A percentile compares a stretch with the other conserved stretches of the same genome.
Evolutionary conservation across 2,113 vertebrate genomes (phyloP).

Genomic region (Patagioenas fasciata): DNA sequence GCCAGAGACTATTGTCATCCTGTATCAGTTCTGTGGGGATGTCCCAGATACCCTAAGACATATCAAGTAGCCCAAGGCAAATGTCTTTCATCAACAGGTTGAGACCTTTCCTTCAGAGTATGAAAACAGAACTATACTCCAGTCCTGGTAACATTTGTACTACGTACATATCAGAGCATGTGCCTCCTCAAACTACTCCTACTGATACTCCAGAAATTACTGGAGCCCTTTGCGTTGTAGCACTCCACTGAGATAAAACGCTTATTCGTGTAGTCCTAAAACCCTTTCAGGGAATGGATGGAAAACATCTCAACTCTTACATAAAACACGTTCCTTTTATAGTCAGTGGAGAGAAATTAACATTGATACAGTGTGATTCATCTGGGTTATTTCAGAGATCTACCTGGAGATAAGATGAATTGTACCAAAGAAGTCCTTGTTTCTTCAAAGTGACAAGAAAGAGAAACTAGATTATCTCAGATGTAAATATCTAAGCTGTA

Average conservation of each 20-base stretch:
- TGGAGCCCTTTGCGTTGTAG: background rate
- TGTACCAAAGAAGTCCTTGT: background rate
- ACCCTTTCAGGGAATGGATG: background rate
- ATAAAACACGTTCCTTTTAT: background rate
- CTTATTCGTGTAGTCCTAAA: background rate
- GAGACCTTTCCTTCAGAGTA: background rate
- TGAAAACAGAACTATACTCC: background rate
- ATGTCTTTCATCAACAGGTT: background rate
- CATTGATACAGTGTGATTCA: background rate
- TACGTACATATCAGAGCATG: rapidly evolving
- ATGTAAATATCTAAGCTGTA: background rate
- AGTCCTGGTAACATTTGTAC: background rate
- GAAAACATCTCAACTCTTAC: background rate
- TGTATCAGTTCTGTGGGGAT: background rate
- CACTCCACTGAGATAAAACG: background rate
- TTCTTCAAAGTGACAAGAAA: background rate
- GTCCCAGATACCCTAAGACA: background rate
- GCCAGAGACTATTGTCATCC: background rate
- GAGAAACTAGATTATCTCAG: background rate
- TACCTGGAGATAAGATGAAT: background rate
- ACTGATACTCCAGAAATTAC: background rate
- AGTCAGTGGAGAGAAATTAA: background rate
- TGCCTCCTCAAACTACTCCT: background rate
- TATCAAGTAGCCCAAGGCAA: background rate
- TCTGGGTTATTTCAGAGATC: background rate